Evolutionary conservation across 2,797 vertebrate genomes (phyloP), one percentile per base, ranked within the genome.

Genomic region (Cossypha polioptera): DNA sequence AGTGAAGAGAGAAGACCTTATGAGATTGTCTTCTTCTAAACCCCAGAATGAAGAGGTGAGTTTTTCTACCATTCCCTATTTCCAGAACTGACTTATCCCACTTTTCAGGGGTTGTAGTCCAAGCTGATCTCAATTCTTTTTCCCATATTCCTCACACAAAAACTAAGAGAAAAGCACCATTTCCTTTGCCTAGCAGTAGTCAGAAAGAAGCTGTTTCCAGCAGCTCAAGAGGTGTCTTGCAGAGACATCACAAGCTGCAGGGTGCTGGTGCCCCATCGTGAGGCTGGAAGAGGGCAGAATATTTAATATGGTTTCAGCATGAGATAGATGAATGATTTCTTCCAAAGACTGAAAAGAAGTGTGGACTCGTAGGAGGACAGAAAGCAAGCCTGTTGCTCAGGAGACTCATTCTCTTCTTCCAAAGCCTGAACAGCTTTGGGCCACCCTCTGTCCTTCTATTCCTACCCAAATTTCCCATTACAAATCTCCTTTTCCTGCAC

Each of bases 251-350:
- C 6, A 21, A 66, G 45, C 50, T 43, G 25, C 3, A 42, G 38
- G 9, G 2, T 35, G 22, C 54, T 86, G 29, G 28, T 50, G 14
- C n/a, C 10, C 51, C 21, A 17, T 8, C 0, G 0, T 16, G 15
- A 59, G 7, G 5, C 48, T 54, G 21, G 48, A 86, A 42, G 25
- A 66, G 5, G 12, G 26, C 13, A 86, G 28, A 40, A 5, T 9
- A 17, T 80, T 63, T 7, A 42, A 29, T 21, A 14, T 33, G 20
- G 16, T 43, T 84, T 51, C 45, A 48, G 31, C 7, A 20, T n/a
- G 45, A 20, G 11, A 68, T 24, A 43, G 54, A 57, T 22, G 6
- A 29, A 40, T 35, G 3, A 40, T 42, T 69, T 83, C 40, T 69
- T 33, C 26, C 18, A 40, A 74, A 26, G 13, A 7, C 2, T 68